These are phyloP conservation scores for Drosophila kepulauana DNA, from an alignment of 1,140 invertebrate species.

Conservation along the genomic window DNA sequence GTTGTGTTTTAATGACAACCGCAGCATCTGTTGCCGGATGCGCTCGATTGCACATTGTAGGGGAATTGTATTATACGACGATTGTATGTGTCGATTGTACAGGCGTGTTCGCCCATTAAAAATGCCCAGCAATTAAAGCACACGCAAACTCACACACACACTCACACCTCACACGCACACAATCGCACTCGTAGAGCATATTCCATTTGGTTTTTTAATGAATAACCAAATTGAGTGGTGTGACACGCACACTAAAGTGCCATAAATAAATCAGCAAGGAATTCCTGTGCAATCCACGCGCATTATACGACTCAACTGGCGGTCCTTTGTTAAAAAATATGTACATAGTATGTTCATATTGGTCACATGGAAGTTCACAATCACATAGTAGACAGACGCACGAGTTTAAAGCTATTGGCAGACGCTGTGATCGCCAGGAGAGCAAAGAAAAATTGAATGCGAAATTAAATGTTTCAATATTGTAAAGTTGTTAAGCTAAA, in stretches of 20 bases:
- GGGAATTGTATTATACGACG: conserved; percentile 2
- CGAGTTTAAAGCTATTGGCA: background rate
- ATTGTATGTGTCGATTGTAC: conserved; percentile 10
- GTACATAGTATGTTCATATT: background rate
- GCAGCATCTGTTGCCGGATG: conserved; percentile 72
- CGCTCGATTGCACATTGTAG: conserved; percentile 62
- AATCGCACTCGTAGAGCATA: background rate
- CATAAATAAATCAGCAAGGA: background rate
- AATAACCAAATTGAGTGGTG: conserved; percentile 14
- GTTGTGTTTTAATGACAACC: conserved; percentile 66
- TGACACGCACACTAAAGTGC: conserved; percentile 7
- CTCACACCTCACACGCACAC: background rate
- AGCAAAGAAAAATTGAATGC: too few species aligned
- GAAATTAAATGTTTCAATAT: too few species aligned
- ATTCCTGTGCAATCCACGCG: background rate
- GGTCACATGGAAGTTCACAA: background rate
- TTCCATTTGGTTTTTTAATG: conserved; percentile 38
- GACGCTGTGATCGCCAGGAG: too few species aligned
- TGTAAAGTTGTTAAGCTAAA: too few species aligned
- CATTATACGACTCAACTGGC: background rate
- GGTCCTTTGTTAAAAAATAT: conserved; percentile 9
- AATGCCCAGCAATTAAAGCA: conserved; percentile 55
- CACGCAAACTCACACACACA: background rate
- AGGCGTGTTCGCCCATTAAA: conserved; percentile 48
- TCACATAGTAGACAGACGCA: background rate